phyloP scores from a whole-genome alignment of 2,797 vertebrate species.

The Eidolon dupreanum region DNA sequence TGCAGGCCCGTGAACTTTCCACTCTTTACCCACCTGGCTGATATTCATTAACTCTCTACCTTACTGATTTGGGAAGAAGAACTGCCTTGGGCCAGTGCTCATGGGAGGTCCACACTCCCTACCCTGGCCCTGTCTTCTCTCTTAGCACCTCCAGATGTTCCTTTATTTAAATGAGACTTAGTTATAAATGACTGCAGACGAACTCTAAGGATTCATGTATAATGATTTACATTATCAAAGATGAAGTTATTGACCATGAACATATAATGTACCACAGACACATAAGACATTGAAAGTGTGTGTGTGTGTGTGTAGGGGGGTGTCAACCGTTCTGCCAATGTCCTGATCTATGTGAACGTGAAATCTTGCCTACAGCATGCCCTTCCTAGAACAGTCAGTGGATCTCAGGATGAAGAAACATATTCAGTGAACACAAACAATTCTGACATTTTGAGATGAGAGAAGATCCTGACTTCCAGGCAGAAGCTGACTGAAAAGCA shows the following conservation, averaged over 20 bases:
- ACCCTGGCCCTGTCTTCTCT: background rate
- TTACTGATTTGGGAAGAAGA: too few relatives aligned
- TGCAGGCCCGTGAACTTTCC: accelerated
- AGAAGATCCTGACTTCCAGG: background rate
- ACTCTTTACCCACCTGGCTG: too few relatives aligned
- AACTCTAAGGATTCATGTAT: background rate
- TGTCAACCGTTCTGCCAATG: background rate
- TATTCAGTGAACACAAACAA: background rate
- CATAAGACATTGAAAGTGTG: background rate
- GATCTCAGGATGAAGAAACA: background rate
- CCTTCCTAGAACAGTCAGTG: accelerated
- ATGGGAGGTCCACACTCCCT: accelerated
- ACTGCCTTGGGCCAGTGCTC: background rate
- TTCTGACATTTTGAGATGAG: background rate
- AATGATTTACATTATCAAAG: background rate
- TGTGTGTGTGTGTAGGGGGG: accelerated
- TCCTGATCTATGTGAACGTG: background rate
- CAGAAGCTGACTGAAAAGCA: background rate
- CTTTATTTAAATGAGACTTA: background rate
- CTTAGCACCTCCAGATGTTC: background rate
- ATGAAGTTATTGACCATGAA: background rate
- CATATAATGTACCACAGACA: background rate
- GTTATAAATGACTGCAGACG: background rate
- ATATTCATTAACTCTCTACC: accelerated
- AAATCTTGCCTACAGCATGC: background rate